Percentiles rank a stretch among this genome's conserved stretches.
Evolutionary conservation across 1,140 invertebrate genomes (phyloP).

Genomic region (Neomicropteryx cornuta): DNA sequence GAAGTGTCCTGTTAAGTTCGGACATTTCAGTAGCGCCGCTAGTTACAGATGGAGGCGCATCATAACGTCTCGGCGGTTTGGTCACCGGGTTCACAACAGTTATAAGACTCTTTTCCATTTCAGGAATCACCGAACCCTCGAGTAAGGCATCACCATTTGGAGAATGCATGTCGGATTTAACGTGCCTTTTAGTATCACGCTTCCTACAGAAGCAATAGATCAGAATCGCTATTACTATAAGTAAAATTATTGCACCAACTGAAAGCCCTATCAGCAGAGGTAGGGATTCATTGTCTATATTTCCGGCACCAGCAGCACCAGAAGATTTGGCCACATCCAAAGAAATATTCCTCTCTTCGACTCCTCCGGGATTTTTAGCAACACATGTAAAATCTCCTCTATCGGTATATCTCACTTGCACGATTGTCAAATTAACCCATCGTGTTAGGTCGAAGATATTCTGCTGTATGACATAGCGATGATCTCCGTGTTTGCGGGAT

Average conservation of each 20-base stretch:
- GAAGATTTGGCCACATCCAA: slow-evolving; percentile 44
- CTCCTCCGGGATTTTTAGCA: slow-evolving; percentile 75
- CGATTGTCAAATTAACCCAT: slow-evolving; percentile 71
- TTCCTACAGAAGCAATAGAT: slow-evolving; percentile 57
- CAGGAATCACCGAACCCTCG: slow-evolving; percentile 45
- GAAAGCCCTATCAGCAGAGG: slow-evolving; percentile 40
- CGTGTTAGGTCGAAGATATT: slow-evolving; percentile 38
- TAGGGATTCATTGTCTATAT: slow-evolving; percentile 34
- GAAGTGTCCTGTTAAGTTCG: slow-evolving; percentile 63
- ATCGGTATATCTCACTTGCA: slow-evolving; percentile 57
- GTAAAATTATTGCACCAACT: slow-evolving; percentile 41
- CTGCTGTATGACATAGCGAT: slow-evolving; percentile 38
- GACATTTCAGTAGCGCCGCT: slow-evolving; percentile 63
- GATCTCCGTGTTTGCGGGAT: slow-evolving; percentile 42
- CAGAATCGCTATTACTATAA: slow-evolving; percentile 50
- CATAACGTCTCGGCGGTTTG: slow-evolving; percentile 62
- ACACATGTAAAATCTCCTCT: slow-evolving; percentile 81
- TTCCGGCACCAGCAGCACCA: slow-evolving; percentile 31
- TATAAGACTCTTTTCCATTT: slow-evolving; percentile 70
- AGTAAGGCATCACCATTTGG: slow-evolving; percentile 48
- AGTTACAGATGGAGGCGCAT: slow-evolving; percentile 53
- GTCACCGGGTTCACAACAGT: slow-evolving; percentile 71
- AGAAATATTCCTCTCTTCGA: slow-evolving; percentile 61
- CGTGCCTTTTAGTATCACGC: slow-evolving; percentile 37
- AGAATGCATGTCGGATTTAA: slow-evolving; percentile 44